Conservation (phyloP, 2,113 vertebrate species). For the Marmota monax region DNA sequence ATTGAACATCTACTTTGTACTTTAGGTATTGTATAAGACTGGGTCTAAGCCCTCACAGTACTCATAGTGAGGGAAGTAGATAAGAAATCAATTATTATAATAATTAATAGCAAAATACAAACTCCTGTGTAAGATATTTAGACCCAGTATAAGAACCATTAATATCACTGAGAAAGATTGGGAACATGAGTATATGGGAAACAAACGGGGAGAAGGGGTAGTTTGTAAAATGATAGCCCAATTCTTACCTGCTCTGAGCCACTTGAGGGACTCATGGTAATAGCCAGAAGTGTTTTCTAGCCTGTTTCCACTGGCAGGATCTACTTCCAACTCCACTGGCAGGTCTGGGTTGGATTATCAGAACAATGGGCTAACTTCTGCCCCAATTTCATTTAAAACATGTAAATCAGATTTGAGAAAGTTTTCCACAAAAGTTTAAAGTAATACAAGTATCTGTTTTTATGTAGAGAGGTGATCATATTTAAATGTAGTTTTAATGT, state of each 20-base stretch:
- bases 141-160: not conserved
- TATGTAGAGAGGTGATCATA: not conserved
- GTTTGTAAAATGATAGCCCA: not conserved
- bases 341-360: not conserved
- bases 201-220: not conserved
- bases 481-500: conserved; percentile 44
- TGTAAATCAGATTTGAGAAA: conserved; percentile 43
- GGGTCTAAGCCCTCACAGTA: not conserved
- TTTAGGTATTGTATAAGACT: not conserved
- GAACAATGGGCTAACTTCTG: not conserved
- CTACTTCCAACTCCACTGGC: too few species aligned
- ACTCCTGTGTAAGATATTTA: not conserved
- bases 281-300: not conserved
- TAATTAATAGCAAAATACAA: not conserved
- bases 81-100: not conserved
- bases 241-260: not conserved
- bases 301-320: not conserved
- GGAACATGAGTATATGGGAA: not conserved
- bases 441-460: not conserved
- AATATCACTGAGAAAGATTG: not conserved
- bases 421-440: conserved; percentile 28
- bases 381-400: conserved; percentile 7
- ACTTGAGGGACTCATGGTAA: not conserved
- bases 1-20: not conserved
- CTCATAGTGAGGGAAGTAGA: not conserved